Conservation (phyloP, 2,113 vertebrate genomes). For the Notarius quadriscutis region DNA sequence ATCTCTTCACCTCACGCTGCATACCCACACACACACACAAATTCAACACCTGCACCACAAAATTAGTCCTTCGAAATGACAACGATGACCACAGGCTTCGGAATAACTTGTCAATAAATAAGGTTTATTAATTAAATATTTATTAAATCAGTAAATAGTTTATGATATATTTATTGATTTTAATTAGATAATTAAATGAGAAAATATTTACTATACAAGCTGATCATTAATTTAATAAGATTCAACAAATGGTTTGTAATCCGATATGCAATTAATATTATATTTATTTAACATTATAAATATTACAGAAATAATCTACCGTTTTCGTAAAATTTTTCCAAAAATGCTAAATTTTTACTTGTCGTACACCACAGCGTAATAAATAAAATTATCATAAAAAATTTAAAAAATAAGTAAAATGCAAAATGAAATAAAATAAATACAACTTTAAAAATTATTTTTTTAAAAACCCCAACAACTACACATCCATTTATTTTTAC, state of each 20-base stretch:
- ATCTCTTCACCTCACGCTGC: constrained; percentile 72
- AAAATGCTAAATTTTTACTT: neutral
- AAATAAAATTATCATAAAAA: neutral
- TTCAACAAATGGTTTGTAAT: neutral
- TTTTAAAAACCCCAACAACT: no score
- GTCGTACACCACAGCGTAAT: neutral
- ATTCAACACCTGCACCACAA: neutral
- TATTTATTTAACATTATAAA: neutral
- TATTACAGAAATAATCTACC: neutral
- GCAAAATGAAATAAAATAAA: no score
- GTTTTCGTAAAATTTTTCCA: neutral
- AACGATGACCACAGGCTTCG: neutral
- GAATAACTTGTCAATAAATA: constrained; percentile 1
- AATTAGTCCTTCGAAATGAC: neutral
- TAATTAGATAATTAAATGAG: neutral
- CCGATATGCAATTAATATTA: neutral
- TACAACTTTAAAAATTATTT: no score
- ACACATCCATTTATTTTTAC: neutral
- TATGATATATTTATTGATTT: neutral
- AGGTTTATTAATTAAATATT: neutral
- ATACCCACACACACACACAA: constrained; percentile 63
- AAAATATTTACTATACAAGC: neutral
- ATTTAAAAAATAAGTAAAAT: neutral
- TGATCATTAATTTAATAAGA: neutral
- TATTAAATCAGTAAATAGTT: neutral